Base-by-base conservation (phyloP, 1,140 invertebrate genomes). In the Sycophaga agraensis region DNA sequence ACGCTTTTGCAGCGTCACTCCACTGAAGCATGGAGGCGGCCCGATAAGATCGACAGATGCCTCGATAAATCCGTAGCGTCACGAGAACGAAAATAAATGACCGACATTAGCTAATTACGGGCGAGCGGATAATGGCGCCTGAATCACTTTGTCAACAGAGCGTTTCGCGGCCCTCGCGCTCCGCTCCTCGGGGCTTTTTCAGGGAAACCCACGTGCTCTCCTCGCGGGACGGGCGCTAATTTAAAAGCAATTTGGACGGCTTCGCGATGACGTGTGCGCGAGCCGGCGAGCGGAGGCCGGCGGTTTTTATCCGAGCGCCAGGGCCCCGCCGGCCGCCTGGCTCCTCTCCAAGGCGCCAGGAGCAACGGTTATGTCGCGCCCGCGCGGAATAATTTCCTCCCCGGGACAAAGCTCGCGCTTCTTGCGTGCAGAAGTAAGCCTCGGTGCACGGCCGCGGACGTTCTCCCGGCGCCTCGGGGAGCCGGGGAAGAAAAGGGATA, bases 221-320 rank as follows among this genome's bases (percentile, higher is more conserved):
- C 16, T 16, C n/a, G 26, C 26, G 28, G 3, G 7, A n/a, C 16
- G 28, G 17, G 48, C 46, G 39, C 43, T 51, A 50, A 59, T 59
- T 59, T 51, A 59, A 59, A 59, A 59, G 57, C 57, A 59, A 59
- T 59, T 59, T 59, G 48, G 28, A 17, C 35, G 24, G 22, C 50
- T 42, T 31, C 37, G 46, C 46, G 48, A 42, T 59, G 57, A 59
- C 46, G 57, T 40, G 56, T 37, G 49, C 22, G 17, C n/a, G 19
- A 31, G n/a, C 16, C n/a, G n/a, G n/a, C n/a, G n/a, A n/a, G n/a
- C n/a, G n/a, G n/a, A n/a, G n/a, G n/a, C n/a, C n/a, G n/a, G n/a
- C n/a, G n/a, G n/a, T n/a, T n/a, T n/a, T n/a, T n/a, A n/a, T n/a
- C n/a, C n/a, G n/a, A n/a, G n/a, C n/a, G n/a, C n/a, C n/a, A n/a